These are phyloP conservation scores for Hirtodrosophila cameraria DNA, from an alignment of 2,888 invertebrate species.

Conservation along the genomic window DNA sequence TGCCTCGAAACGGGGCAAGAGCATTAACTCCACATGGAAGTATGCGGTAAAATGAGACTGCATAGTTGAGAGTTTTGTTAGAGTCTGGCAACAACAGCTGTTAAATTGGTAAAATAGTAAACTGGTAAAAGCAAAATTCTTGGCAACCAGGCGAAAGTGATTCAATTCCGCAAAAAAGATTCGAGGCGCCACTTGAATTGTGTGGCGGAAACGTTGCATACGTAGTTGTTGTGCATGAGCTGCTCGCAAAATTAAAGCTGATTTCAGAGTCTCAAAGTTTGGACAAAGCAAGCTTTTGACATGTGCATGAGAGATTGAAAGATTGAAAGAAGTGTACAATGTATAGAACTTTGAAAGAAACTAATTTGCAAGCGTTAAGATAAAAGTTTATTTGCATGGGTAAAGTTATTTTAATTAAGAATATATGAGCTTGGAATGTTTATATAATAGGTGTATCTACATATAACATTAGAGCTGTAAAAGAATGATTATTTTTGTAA, in stretches of 20 bases:
- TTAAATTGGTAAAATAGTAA: too few relatives aligned
- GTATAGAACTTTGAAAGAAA: not conserved
- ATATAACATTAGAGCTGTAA: too few relatives aligned
- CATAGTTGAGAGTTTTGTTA: constrained; percentile 43
- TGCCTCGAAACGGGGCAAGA: constrained; percentile 18
- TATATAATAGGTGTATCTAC: too few relatives aligned
- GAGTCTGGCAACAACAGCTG: constrained; percentile 25
- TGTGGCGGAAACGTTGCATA: constrained; percentile 7
- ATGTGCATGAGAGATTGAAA: not conserved
- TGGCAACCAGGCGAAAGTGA: constrained; percentile 63
- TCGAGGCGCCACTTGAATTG: constrained; percentile 46
- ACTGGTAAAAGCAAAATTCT: constrained; percentile 34
- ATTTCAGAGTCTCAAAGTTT: too few relatives aligned
- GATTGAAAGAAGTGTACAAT: not conserved
- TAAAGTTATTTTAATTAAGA: too few relatives aligned
- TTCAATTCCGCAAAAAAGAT: constrained; percentile 59
- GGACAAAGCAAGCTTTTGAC: not conserved
- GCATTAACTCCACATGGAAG: constrained; percentile 36
- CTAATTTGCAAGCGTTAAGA: not conserved
- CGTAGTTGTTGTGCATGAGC: constrained; percentile 2
- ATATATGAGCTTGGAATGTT: too few relatives aligned
- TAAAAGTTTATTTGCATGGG: not conserved
- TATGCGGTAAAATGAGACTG: constrained; percentile 38
- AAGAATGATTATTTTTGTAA: too few relatives aligned
- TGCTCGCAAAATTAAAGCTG: constrained; percentile 11